These are phyloP conservation scores for Anoura caudifer DNA, from an alignment of 2,113 vertebrate genomes.

Conservation along the genomic window DNA sequence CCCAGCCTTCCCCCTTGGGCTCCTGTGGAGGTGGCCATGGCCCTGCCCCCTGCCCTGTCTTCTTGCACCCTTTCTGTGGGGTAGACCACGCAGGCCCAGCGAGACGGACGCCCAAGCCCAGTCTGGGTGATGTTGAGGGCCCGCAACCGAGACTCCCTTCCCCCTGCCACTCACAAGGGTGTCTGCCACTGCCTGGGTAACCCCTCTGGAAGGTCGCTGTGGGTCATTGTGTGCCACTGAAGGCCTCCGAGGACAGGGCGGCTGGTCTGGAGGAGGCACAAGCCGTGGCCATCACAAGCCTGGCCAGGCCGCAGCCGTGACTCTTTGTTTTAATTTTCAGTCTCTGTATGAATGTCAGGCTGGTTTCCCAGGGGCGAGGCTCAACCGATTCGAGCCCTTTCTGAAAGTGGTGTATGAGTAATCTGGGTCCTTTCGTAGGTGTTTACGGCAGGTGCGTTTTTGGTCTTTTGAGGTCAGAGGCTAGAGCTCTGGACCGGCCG, in stretches of 20 bases:
- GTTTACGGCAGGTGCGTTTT: constrained; percentile 53
- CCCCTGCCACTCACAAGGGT: accelerated
- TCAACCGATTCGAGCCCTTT: background rate
- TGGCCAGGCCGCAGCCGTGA: background rate
- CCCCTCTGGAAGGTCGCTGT: background rate
- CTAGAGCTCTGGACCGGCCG: constrained; percentile 28
- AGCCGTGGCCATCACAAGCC: background rate
- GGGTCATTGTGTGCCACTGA: background rate
- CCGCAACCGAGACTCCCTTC: background rate
- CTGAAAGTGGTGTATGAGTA: constrained; percentile 56
- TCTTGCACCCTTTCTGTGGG: background rate
- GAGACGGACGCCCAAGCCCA: accelerated
- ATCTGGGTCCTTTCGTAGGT: constrained; percentile 64
- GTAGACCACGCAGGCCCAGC: background rate
- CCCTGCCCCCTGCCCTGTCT: background rate
- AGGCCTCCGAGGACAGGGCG: background rate
- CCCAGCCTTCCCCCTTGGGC: background rate
- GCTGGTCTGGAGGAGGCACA: background rate
- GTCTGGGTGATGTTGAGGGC: background rate
- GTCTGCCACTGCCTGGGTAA: background rate
- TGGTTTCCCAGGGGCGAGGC: constrained; percentile 48
- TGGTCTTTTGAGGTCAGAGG: constrained; percentile 67
- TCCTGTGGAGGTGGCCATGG: accelerated
- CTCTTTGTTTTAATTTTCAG: constrained; percentile 24
- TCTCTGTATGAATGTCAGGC: constrained; percentile 67